Percentiles rank a stretch among this genome's conserved stretches.
phyloP scores from a whole-genome alignment of 2,797 vertebrate species.

The Limnodromus scolopaceus region DNA sequence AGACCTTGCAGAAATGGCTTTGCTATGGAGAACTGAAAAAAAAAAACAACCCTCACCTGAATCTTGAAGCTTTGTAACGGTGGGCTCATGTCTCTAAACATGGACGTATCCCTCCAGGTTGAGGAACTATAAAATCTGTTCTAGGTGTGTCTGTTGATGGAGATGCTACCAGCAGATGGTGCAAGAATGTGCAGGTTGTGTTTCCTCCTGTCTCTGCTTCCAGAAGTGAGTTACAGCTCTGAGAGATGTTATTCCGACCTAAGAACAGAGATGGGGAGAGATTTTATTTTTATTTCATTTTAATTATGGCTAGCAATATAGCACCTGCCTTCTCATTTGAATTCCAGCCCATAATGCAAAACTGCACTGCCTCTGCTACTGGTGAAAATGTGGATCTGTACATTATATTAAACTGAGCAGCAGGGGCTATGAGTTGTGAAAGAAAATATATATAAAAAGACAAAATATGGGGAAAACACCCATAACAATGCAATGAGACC shows the following conservation, averaged over 20 bases:
- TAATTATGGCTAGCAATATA: not conserved
- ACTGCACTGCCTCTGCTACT: not conserved
- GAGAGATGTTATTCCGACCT: not conserved
- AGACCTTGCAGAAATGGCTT: not conserved
- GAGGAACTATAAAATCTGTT: not conserved
- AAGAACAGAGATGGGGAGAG: not conserved
- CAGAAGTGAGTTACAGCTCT: not conserved
- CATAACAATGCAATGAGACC: not conserved
- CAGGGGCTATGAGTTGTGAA: not conserved
- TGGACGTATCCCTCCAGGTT: not conserved
- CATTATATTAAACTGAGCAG: not conserved
- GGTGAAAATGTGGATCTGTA: not conserved
- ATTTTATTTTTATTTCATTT: not conserved
- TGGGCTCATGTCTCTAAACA: not conserved
- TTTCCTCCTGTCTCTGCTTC: not conserved
- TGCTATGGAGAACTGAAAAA: not conserved
- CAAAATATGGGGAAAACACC: not conserved
- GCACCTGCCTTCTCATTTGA: not conserved
- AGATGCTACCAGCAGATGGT: conserved; percentile 50
- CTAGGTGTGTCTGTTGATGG: not conserved
- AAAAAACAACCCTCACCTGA: not conserved
- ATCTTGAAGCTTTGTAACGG: accelerated
- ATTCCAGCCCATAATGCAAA: not conserved
- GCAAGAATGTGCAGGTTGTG: not conserved
- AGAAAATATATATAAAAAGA: not conserved